Evolutionary conservation across 2,888 invertebrate species (phyloP), one percentile per base, ranked within the genome.

Genomic region (Pherbina coryleti): DNA sequence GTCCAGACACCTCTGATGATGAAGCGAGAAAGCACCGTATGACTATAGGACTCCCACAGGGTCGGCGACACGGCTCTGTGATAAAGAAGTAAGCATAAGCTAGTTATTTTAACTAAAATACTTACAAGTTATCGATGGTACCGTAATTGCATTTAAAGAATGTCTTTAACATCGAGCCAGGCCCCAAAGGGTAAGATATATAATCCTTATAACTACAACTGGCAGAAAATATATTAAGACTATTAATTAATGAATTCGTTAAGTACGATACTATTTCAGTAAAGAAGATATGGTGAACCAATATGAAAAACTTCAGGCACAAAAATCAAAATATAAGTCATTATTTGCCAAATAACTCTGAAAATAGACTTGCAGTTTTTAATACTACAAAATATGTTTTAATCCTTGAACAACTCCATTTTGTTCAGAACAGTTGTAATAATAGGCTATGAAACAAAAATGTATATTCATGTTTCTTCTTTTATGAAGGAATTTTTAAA

Each of bases 1-100:
- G 91, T 91, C 78, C 92, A 92, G 85, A 93, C 93, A 80, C 93
- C 93, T 37, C 90, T 93, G 80, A 92, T 93, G 91, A 90, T 92
- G 81, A 92, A 92, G 84, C 89, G 92, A 67, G 92, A 92, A 83
- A 92, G 92, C 85, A 92, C 92, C 82, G 92, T 92, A 91, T 92
- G 92, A 92, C 92, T 89, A 87, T 90, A 90, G 88, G 89, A 88
- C 81, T 86, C 84, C 78, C 88, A 89, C 86, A 85, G 90, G 88
- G 89, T 89, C 84, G 84, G 85, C 80, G 87, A 89, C 78, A 89
- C 88, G 83, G 86, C 89, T 86, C 90, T 90, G 87, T 90, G 89
- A 90, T 81, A 79, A 19, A 66, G 37, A 66, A 66, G 66, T 64
- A 25, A 31, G 17, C 28, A 60, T 25, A 25, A n/a, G 64, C 28